Evolutionary conservation across 2,113 vertebrate species (phyloP), one percentile per base, ranked within the genome.

Genomic region (Arvicanthis niloticus): DNA sequence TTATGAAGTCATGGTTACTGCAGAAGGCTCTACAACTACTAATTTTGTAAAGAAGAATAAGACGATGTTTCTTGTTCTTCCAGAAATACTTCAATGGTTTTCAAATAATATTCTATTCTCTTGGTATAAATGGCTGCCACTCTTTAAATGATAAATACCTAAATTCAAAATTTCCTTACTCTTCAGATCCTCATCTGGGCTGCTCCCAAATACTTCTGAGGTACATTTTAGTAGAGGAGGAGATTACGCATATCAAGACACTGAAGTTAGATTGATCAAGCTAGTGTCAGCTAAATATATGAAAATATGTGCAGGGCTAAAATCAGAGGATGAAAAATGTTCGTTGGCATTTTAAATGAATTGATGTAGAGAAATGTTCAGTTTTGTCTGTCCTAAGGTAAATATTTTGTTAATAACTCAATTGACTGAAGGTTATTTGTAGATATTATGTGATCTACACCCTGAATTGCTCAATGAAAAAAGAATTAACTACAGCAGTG

Each of bases 331-430:
- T 19, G 12, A 68, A 26, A 91, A 93, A 62, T 88, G 78, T 81
- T n/a, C 42, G 5, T 6, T 60, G 48, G 15, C 51, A 92, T 58
- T 89, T 95, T 17, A 70, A 53, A 48, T 42, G 40, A 62, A 89
- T 67, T 93, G 31, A 80, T 34, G 42, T 7, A 8, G 7, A 40
- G 8, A 80, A 65, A 42, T 19, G 62, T 85, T 85, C 8, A 42
- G 1, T 65, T 58, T 37, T 65, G 24, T 42, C 58, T 85, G 1
- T 1, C 31, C 40, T 45, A 17, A 62, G 3, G 67, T 72, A 37
- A 72, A 53, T 72, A 26, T 56, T 16, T 88, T 87, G 3, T 10
- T 92, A 15, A 76, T 56, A 80, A 94, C 60, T 88, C 94, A 93
- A 68, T 42, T 90, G 40, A 73, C 45, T 34, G 40, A 16, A 65